These are phyloP conservation scores for Rhynchomys soricoides DNA, from an alignment of 2,113 vertebrate genomes.

Conservation along the genomic window DNA sequence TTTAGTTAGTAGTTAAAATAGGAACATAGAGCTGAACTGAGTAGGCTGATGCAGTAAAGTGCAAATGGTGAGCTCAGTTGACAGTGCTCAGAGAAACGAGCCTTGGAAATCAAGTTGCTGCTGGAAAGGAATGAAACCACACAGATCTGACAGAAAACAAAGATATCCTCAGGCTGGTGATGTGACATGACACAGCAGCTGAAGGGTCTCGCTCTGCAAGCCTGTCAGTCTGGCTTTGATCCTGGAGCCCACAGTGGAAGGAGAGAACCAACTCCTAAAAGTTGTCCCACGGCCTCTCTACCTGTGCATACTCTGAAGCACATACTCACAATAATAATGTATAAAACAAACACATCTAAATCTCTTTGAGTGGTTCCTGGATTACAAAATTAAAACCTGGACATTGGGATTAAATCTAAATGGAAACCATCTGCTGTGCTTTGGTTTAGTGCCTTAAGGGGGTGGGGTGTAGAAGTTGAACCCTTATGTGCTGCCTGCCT, in stretches of 20 bases:
- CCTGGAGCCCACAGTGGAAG: neutral
- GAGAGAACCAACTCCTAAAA: neutral
- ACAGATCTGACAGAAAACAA: too few species aligned
- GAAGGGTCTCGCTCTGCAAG: too few species aligned
- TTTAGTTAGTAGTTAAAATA: neutral
- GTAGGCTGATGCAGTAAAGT: neutral
- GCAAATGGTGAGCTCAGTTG: neutral
- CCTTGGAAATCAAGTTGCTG: slow-evolving; percentile 16
- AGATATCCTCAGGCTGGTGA: neutral
- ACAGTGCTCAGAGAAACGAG: slow-evolving; percentile 47
- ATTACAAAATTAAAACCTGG: neutral
- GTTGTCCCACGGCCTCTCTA: neutral
- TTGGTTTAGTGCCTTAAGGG: neutral
- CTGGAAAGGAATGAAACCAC: neutral
- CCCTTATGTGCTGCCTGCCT: neutral
- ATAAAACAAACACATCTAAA: neutral
- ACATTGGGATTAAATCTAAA: neutral
- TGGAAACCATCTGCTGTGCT: neutral
- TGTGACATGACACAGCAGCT: neutral
- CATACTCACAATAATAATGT: neutral
- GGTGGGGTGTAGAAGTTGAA: neutral
- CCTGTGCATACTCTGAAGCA: too few species aligned
- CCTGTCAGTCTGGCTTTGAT: neutral
- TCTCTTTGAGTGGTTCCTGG: neutral
- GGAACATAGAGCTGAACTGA: neutral